These are phyloP conservation scores for Actinemys pallida DNA, from an alignment of 2,113 vertebrate genomes.

Conservation along the genomic window DNA sequence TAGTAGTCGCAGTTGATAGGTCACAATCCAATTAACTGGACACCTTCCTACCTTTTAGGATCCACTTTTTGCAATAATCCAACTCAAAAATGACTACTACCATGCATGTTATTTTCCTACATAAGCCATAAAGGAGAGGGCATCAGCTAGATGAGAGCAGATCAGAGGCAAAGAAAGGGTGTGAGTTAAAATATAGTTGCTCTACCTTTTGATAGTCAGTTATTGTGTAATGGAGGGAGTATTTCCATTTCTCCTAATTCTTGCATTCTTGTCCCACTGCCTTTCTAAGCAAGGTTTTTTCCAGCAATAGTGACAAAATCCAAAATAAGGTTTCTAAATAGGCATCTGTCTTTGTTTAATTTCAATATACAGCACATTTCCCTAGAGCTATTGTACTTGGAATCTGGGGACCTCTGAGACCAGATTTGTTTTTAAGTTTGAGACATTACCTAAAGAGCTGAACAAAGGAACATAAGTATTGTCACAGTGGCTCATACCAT, in stretches of 20 bases:
- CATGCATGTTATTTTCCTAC: not conserved
- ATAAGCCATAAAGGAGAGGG: not conserved
- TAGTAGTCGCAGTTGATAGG: not conserved
- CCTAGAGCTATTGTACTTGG: not conserved
- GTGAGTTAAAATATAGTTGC: not conserved
- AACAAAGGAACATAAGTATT: not conserved
- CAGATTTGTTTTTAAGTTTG: not conserved
- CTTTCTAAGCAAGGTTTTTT: not conserved
- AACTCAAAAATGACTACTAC: not conserved
- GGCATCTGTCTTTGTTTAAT: not conserved
- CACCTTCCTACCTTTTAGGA: not conserved
- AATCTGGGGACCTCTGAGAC: not conserved
- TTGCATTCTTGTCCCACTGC: not conserved
- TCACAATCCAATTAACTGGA: not conserved
- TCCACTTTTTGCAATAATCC: not conserved
- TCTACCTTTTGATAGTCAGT: not conserved
- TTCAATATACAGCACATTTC: not conserved
- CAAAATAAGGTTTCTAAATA: rapidly evolving
- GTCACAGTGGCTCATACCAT: rapidly evolving
- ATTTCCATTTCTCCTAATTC: not conserved
- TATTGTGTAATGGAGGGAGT: not conserved
- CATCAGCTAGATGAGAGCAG: not conserved
- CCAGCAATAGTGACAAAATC: not conserved
- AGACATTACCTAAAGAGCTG: not conserved
- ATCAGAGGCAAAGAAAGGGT: not conserved